Evolutionary conservation across 2,113 vertebrate species (phyloP).

Genomic region (Podilymbus podiceps): DNA sequence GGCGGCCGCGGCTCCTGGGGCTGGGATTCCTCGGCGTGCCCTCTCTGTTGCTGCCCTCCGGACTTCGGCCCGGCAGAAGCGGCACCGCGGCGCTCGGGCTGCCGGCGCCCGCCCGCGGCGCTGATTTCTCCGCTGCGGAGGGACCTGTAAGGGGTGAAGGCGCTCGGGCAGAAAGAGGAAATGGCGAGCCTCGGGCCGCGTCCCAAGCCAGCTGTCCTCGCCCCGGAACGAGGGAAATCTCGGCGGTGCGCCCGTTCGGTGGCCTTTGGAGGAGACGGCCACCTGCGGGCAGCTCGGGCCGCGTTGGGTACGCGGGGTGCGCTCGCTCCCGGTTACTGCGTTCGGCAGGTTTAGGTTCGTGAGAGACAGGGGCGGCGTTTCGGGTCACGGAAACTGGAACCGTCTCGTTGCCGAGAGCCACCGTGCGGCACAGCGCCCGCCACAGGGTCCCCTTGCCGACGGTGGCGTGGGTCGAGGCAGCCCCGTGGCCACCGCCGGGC

Average conservation of each 20-base stretch:
- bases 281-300: background rate
- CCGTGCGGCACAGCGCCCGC: no score
- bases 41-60: background rate
- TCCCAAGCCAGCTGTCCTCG: fast-evolving
- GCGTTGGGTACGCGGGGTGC: no score
- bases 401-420: no score
- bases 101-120: fast-evolving
- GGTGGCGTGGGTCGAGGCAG: fast-evolving
- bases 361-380: background rate
- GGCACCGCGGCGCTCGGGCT: fast-evolving
- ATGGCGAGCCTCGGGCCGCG: fast-evolving
- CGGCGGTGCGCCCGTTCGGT: fast-evolving
- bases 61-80: no score
- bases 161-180: background rate
- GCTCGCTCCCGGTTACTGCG: background rate
- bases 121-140: fast-evolving
- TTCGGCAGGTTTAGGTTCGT: background rate
- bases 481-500: background rate
- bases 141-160: fast-evolving
- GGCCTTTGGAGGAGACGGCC: background rate
- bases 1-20: background rate
- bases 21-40: no score
- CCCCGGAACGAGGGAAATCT: background rate
- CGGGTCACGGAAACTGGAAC: background rate
- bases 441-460: no score